These are phyloP conservation scores for Drosophila setifemur DNA, from an alignment of 1,140 invertebrate species.

Conservation along the genomic window DNA sequence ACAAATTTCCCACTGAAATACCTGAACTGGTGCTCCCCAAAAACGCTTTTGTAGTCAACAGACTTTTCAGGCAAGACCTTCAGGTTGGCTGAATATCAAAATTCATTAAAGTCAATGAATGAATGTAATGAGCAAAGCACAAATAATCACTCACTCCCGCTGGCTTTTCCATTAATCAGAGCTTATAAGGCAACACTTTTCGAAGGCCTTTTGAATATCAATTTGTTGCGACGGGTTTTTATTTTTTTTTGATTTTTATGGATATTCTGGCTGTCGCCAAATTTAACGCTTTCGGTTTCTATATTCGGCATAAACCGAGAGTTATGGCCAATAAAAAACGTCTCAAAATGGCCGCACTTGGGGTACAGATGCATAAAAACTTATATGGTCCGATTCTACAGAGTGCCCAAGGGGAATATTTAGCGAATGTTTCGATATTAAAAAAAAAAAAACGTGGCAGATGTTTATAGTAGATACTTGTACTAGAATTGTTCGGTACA, in stretches of 20 bases:
- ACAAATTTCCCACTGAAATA: too few species aligned
- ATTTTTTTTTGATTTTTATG: conserved; percentile 59
- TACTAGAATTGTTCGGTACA: too few species aligned
- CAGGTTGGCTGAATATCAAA: conserved; percentile 28
- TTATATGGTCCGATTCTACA: background rate
- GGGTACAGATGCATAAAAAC: conserved; percentile 38
- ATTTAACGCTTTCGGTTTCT: conserved; percentile 73
- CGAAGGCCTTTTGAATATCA: conserved; percentile 58
- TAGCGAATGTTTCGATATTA: too few species aligned
- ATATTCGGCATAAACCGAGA: conserved; percentile 72
- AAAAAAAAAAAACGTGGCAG: too few species aligned
- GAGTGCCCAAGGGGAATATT: too few species aligned
- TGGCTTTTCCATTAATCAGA: conserved; percentile 23
- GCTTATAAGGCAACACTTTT: conserved; percentile 45
- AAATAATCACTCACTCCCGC: conserved; percentile 8
- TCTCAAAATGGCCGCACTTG: conserved; percentile 78
- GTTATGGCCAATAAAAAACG: conserved; percentile 71
- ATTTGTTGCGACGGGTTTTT: conserved; percentile 31
- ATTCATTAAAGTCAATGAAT: conserved; percentile 45
- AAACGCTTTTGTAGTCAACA: background rate
- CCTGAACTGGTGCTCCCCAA: background rate
- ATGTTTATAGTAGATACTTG: too few species aligned
- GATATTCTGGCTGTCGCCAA: conserved; percentile 61
- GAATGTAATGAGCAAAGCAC: conserved; percentile 41
- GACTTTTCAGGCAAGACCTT: conserved; percentile 21